Evolutionary conservation across 2,888 invertebrate genomes (phyloP), one percentile per base, ranked within the genome.

Genomic region (Diarsia mendica): DNA sequence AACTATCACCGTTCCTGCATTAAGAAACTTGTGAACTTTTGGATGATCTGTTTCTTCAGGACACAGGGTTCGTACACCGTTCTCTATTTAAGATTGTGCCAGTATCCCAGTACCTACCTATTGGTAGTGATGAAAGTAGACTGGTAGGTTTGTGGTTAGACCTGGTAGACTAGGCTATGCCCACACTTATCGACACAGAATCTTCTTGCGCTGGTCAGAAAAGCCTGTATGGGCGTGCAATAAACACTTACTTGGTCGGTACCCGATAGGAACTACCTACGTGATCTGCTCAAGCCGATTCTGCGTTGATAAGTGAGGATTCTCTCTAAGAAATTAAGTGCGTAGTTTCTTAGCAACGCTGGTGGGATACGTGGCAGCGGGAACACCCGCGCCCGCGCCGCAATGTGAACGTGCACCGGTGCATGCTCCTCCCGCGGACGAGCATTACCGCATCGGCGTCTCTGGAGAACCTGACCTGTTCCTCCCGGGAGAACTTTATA

Each of bases 401-500:
- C 72, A 39, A 51, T 96, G 96, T 80, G 93, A 93, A 72, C 92
- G 91, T 10, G 94, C 95, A 2, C 94, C 95, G 46, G 86, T 91
- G 48, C 92, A 94, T 84, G 94, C 96, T 60, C 94, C 94, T 91
- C 96, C 97, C 0, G 97, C 98, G 0, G 98, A 98, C 89, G 97
- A 97, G 67, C 97, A 97, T 80, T 98, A 98, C 93, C 96, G 96
- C 83, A 97, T 98, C 82, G 97, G 97, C 81, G 97, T 98, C 76
- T 97, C 97, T 53, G 98, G 98, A n/a, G 97, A 97, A 86, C 97
- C 98, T 0, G 97, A 97, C 78, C 97, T 97, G 86, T 98, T 98
- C 89, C 96, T 98, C n/a, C 98, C 98, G 0, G 98, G 98, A 82
- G 98, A 98, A 87, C 97, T 98, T 75, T 98, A 98, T 91, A 98